Evolutionary conservation across 2,888 invertebrate genomes (phyloP), one percentile per base, ranked within the genome.

Genomic region (Dryobota labecula): DNA sequence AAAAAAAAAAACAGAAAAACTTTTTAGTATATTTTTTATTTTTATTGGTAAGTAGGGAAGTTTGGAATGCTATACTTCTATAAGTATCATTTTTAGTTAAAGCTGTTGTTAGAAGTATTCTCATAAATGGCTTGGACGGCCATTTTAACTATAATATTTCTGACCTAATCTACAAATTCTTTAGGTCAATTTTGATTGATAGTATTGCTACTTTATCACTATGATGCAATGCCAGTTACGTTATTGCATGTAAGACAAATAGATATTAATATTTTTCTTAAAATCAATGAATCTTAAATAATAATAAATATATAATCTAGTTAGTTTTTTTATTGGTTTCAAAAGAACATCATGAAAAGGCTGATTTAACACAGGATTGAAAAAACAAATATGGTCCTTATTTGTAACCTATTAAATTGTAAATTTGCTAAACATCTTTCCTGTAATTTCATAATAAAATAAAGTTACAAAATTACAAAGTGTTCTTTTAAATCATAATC

Each of bases 141-240:
- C 27, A 51, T 45, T 30, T 18, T 18, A 36, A 53, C 4, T 13
- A n/a, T 11, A 33, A 61, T 20, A 54, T 41, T 49, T 41, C 27
- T 36, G 7, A 4, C 20, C 24, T 11, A 18, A 74, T 74, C 15
- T 41, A 8, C 13, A 63, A 53, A 27, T 33, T 33, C 13, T 18
- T 33, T 49, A 6, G 43, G 45, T 78, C 38, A 68, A 18, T 43
- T 64, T 61, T 45, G 6, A 57, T 38, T 57, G 30, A 53, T 58
- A 62, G 43, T 30, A 41, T 27, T 45, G n/a, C n/a, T 47, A 27
- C 18, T 53, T 38, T 38, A 67, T 47, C 20, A 30, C n/a, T 11
- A 36, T 80, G 58, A 76, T 80, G 81, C 70, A 80, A 78, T 60
- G 2, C 30, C 20, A 45, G 6, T 33, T 33, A 2, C 9, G 15